Percentiles rank a stretch among this genome's conserved stretches.
phyloP scores from a whole-genome alignment of 2,113 vertebrate genomes.

The human (Homo sapiens) region DNA sequence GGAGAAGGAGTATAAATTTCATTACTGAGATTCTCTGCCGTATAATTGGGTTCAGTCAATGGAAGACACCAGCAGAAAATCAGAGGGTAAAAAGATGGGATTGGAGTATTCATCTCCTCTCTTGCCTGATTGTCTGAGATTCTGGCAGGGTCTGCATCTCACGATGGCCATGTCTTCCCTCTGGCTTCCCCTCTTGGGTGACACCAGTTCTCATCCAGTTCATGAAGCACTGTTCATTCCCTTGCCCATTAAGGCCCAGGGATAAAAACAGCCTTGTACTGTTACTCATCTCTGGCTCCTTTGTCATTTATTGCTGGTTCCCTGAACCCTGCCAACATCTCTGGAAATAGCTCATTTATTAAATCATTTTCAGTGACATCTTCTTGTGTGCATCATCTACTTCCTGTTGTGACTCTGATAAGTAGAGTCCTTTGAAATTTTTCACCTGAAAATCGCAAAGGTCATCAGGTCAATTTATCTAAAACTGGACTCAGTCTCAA shows the following conservation, averaged over 20 bases:
- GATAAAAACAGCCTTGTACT: neutral
- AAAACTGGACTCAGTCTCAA: neutral
- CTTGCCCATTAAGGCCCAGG: neutral
- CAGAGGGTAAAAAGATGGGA: neutral
- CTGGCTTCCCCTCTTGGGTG: neutral
- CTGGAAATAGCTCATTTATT: neutral
- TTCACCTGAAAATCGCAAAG: neutral
- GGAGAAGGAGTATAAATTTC: neutral
- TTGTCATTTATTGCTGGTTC: neutral
- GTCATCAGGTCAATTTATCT: neutral
- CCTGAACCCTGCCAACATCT: neutral
- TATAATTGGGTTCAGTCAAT: neutral
- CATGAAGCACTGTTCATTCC: neutral
- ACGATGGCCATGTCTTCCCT: neutral
- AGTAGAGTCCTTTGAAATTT: neutral
- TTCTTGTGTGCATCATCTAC: neutral
- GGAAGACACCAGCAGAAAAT: neutral
- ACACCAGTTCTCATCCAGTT: neutral
- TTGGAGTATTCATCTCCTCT: neutral
- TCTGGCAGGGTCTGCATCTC: neutral
- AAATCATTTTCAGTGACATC: neutral
- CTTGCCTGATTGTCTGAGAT: neutral
- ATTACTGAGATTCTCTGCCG: neutral
- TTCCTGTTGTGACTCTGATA: neutral
- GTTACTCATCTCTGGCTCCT: neutral